phyloP scores from a whole-genome alignment of 1,140 invertebrate species.

The Leucophenga varia region DNA sequence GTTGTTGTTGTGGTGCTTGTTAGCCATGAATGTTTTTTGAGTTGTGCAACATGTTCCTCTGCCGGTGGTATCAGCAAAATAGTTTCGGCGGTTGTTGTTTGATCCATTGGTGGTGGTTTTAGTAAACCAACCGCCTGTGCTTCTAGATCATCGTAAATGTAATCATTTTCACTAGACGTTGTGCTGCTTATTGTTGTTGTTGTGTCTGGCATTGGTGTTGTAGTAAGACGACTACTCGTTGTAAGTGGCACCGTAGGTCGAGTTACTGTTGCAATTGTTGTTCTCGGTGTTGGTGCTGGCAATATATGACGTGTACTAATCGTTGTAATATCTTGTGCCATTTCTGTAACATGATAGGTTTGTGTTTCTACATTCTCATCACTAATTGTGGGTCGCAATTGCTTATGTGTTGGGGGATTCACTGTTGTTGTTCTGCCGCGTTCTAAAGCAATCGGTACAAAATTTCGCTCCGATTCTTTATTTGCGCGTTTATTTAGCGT shows the following conservation, averaged over 20 bases:
- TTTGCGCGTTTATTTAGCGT: neutral
- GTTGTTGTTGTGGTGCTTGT: constrained; percentile 23
- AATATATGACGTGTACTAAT: constrained; percentile 20
- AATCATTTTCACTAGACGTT: constrained; percentile 22
- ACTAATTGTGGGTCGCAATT: constrained; percentile 10
- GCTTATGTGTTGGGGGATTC: neutral
- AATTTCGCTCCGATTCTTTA: constrained; percentile 13
- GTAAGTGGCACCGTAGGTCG: constrained; percentile 14
- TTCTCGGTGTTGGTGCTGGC: constrained; percentile 8
- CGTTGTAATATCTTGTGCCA: constrained; percentile 10
- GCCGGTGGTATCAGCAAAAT: constrained; percentile 49
- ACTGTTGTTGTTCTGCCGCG: constrained; percentile 6
- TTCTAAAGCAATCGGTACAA: constrained; percentile 30
- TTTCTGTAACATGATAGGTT: constrained; percentile 46
- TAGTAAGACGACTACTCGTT: constrained; percentile 9
- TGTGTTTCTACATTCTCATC: constrained; percentile 27
- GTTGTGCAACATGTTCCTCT: constrained; percentile 47
- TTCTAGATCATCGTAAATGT: constrained; percentile 44
- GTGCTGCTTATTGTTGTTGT: constrained; percentile 11
- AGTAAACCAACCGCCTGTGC: constrained; percentile 42
- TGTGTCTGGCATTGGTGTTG: neutral
- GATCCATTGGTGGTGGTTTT: constrained; percentile 35
- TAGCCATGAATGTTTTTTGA: constrained; percentile 44
- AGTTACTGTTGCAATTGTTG: constrained; percentile 15
- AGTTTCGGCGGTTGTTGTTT: constrained; percentile 48